phyloP scores from a whole-genome alignment of 2,888 invertebrate genomes.

The Cephus pulcher region DNA sequence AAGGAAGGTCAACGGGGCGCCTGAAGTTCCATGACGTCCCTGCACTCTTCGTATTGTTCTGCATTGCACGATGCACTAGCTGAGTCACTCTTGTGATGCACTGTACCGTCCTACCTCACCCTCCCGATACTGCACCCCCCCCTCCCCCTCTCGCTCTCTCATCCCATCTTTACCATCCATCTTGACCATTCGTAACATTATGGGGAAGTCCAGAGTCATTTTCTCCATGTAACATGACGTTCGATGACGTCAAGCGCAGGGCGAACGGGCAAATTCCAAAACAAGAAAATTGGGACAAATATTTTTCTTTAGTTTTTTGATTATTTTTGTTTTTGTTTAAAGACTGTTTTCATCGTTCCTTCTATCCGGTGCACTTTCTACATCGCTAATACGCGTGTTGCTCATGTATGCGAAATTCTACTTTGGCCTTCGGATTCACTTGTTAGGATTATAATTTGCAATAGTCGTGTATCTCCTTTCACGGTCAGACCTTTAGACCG shows the following conservation, averaged over 20 bases:
- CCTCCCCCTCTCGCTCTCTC: not conserved
- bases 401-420: not conserved
- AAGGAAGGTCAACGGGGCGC: not conserved
- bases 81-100: conserved; percentile 34
- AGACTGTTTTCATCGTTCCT: not conserved
- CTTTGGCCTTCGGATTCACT: not conserved
- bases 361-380: not conserved
- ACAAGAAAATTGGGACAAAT: not conserved
- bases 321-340: not conserved
- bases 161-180: not conserved
- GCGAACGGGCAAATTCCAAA: not conserved
- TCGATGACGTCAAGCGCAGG: conserved; percentile 4
- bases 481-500: not conserved
- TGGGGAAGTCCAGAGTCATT: not conserved
- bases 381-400: not conserved
- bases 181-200: not conserved
- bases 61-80: conserved; percentile 28
- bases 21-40: not conserved
- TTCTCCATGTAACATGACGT: not conserved
- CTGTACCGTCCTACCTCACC: not conserved
- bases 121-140: not conserved
- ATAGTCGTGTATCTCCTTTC: not conserved
- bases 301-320: not conserved
- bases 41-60: not conserved
- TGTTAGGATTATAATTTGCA: not conserved